Evolutionary conservation across 2,113 vertebrate genomes (phyloP).

Genomic region (Capra hircus): DNA sequence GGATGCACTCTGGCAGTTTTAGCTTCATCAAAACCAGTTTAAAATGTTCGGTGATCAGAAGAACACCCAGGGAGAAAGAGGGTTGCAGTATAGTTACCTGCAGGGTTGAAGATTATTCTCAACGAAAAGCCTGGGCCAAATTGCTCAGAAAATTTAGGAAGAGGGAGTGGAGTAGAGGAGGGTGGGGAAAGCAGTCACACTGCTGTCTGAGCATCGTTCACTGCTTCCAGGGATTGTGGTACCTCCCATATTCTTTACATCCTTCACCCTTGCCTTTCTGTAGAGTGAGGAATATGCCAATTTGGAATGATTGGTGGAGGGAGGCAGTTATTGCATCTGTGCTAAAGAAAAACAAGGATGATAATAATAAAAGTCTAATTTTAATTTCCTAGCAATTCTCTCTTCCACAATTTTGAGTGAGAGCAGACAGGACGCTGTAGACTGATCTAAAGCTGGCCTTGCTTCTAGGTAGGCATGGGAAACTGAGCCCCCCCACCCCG

Average conservation of each 20-base stretch:
- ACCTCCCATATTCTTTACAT: background rate
- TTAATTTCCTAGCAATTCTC: background rate
- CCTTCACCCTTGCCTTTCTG: background rate
- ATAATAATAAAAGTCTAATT: background rate
- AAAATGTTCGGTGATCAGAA: background rate
- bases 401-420: background rate
- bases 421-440: background rate
- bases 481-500: background rate
- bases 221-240: fast-evolving
- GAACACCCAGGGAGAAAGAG: background rate
- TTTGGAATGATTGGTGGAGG: background rate
- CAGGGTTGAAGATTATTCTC: background rate
- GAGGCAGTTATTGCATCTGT: background rate
- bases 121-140: background rate
- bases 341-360: background rate
- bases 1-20: background rate
- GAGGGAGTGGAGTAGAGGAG: background rate
- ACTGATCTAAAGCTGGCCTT: background rate
- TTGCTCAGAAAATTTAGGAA: background rate
- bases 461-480: background rate
- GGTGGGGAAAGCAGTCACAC: background rate
- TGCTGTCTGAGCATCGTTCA: fast-evolving
- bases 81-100: background rate
- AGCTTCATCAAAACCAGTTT: constrained; percentile 6
- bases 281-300: fast-evolving